These are phyloP conservation scores for Eurosta solidaginis DNA, from an alignment of 1,140 invertebrate species.

Conservation along the genomic window DNA sequence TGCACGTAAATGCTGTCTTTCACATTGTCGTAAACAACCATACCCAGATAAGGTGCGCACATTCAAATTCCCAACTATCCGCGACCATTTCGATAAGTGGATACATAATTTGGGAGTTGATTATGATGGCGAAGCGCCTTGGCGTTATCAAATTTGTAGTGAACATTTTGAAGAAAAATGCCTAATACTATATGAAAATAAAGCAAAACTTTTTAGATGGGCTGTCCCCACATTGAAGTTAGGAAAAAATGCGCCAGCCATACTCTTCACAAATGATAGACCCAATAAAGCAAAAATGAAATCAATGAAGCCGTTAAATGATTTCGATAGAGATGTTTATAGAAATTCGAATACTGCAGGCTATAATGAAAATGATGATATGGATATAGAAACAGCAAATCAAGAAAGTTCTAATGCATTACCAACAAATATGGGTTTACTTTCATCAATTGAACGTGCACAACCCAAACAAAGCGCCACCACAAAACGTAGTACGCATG, in stretches of 20 bases:
- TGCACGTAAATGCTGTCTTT: not conserved
- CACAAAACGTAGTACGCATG: not conserved
- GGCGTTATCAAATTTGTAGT: conserved; percentile 53
- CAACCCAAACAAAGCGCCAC: not conserved
- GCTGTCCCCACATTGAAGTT: conserved; percentile 47
- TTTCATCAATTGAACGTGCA: not conserved
- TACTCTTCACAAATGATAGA: not conserved
- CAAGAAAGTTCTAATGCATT: not conserved
- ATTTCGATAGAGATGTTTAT: not conserved
- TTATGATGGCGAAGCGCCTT: conserved; percentile 40
- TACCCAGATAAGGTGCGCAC: not conserved
- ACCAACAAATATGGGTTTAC: conserved; percentile 14
- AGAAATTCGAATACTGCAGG: not conserved
- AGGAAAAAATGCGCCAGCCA: conserved; percentile 21
- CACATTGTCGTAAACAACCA: not conserved
- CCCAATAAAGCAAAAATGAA: not conserved
- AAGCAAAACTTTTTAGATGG: conserved; percentile 37
- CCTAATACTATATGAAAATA: conserved; percentile 9
- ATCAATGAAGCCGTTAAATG: not conserved
- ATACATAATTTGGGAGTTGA: conserved; percentile 49
- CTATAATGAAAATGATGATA: not conserved
- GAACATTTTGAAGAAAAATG: conserved; percentile 40
- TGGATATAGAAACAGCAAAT: not conserved
- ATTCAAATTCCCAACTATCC: not conserved
- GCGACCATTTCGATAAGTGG: conserved; percentile 40